Conservation (phyloP, 2,113 vertebrate genomes). For the Siniperca knerii region DNA sequence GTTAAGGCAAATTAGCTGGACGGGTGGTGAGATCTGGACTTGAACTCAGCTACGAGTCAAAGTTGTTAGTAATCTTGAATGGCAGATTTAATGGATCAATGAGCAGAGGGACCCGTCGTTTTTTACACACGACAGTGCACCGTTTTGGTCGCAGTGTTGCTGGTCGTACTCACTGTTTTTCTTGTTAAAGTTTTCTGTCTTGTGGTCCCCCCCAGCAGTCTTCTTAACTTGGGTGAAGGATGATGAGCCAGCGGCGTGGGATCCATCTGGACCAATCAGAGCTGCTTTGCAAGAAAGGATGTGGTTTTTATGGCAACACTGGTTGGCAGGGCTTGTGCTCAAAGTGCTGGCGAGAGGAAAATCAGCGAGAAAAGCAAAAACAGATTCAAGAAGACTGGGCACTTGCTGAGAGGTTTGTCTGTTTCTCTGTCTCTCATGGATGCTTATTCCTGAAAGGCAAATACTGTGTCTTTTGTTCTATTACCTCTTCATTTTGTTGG, state of each 20-base stretch:
- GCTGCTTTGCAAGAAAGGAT: conserved; percentile 96
- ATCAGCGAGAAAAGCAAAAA: conserved; percentile 90
- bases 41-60: not conserved
- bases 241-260: conserved; percentile 91
- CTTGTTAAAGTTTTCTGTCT: not conserved
- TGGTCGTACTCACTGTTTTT: not conserved
- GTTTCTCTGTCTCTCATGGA: not conserved
- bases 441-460: not conserved
- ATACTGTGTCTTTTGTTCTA: not conserved
- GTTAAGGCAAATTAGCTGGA: no score
- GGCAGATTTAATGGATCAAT: not conserved
- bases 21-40: not conserved
- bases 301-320: conserved; percentile 95
- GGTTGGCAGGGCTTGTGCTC: conserved; percentile 97
- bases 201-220: not conserved
- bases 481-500: not conserved
- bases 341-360: conserved; percentile 96
- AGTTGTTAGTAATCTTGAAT: not conserved
- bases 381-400: conserved; percentile 98
- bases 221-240: conserved; percentile 75
- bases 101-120: no score
- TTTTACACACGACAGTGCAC: not conserved
- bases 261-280: conserved; percentile 97
- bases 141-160: not conserved
- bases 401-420: conserved; percentile 91